Base-by-base conservation (phyloP, 2,113 vertebrate genomes). In the Lota lota region DNA sequence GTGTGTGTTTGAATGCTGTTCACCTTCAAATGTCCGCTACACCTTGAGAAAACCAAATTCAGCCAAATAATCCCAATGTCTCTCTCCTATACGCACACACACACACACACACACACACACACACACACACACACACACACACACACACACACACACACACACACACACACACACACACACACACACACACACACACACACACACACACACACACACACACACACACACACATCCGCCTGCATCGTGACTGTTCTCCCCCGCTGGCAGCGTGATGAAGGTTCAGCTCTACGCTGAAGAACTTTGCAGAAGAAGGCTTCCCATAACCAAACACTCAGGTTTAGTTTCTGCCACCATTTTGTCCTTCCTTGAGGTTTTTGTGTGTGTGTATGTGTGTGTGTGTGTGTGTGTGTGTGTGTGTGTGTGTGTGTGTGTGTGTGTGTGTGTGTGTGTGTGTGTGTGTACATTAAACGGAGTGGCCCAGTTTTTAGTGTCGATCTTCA, bases 1-100 rank as follows among this genome's bases (percentile, higher is more conserved):
- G 8, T 53, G 58, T 40, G 66, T 69, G 66, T 18, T 57, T 69
- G 20, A 19, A 54, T 69, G 57, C 10, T 19, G 70, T 21, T 85
- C 85, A 66, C 77, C 78, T 78, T 87, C 74, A 85, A 76, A 80
- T 73, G 83, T 81, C 83, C 1, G 63, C 70, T 74, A 22, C 72
- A 67, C 51, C 4, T 17, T 4, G 59, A 56, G 64, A 69, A 20
- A 1, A 67, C 14, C 5, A 20, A 28, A 21, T 22, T 14, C 40
- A 14, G 40, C 1, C 15, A 17, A 58, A 22, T 40, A 36, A 11
- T 21, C 63, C 54, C 5, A 6, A 18, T 24, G 28, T 19, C 19
- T 36, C 61, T 51, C 51, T 7, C 50, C 18, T 22, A 11, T 21
- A 59, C 64, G 11, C 20, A 65, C 47, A 53, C 64, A 65, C 64